Percentiles rank a stretch among this genome's conserved stretches.
These are phyloP conservation scores for Alcedo atthis DNA, from an alignment of 2,797 vertebrate species.

Conservation along the genomic window DNA sequence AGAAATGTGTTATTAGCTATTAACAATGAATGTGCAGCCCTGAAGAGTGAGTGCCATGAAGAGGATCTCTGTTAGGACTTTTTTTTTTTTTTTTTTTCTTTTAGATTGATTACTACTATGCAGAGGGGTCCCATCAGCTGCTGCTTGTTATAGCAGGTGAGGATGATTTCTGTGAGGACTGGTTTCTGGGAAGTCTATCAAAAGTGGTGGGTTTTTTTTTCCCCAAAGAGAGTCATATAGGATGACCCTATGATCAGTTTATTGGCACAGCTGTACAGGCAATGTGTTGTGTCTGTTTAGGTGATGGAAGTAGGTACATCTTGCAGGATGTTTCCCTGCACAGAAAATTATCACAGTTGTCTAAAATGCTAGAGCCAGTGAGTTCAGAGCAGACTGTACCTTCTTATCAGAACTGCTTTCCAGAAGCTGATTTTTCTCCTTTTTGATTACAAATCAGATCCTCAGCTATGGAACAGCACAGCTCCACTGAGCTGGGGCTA, in stretches of 20 bases:
- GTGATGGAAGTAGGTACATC: background rate
- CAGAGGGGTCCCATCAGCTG: background rate
- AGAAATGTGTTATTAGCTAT: background rate
- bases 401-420: background rate
- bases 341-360: background rate
- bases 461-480: background rate
- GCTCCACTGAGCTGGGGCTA: background rate
- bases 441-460: background rate
- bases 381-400: background rate
- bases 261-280: background rate
- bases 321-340: background rate
- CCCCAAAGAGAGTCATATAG: background rate
- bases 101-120: background rate
- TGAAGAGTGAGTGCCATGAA: background rate
- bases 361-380: background rate
- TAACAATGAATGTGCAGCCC: background rate
- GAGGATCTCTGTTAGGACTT: background rate
- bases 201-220: background rate
- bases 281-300: background rate
- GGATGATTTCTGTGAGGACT: background rate
- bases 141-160: background rate
- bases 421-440: background rate
- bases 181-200: background rate
- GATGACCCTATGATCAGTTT: background rate
- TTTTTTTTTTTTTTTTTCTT: background rate